Evolutionary conservation across 2,888 invertebrate genomes (phyloP), one percentile per base, ranked within the genome.

Genomic region (Noctua comes): DNA sequence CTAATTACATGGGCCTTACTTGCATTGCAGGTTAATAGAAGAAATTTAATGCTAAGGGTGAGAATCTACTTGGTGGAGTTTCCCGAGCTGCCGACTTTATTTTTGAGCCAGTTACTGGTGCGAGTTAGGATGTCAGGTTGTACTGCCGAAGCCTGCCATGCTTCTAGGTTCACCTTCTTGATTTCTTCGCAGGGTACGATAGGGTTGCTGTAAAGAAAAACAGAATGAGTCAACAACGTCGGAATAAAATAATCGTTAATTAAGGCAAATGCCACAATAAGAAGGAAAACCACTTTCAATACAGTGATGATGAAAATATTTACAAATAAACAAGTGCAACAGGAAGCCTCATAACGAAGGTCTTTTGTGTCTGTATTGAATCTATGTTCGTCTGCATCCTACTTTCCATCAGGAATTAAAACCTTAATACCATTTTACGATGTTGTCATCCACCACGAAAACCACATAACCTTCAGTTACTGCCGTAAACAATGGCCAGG

Each of bases 111-210:
- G 73, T 95, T 96, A 88, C 92, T 96, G 75, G 97, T 97, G 78
- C 96, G 94, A 0, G 96, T 95, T 2, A 97, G 88, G 51, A 97
- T 95, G 87, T 96, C 96, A 0, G 96, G 96, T 68, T 94, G 92
- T 79, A 94, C 90, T 0, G 93, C 90, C 0, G 95, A 92, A 54
- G 95, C 95, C 83, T 95, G 95, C 97, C 97, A 97, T 2, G 95
- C 94, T 46, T 95, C 96, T 6, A 97, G 87, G 77, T 95, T 96
- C 24, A 97, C 91, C 77, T 91, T 93, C 94, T 97, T 93, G 90
- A 97, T 94, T 92, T 97, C 91, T 1, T 96, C 94, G 82, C 97
- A 97, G 0, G 95, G 91, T 1, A 95, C 94, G 16, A 97, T 86
- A 62, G 97, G 97, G 85, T 97, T 97, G 76, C 97, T 97, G 93